Evolutionary conservation across 1,140 invertebrate species (phyloP), one percentile per base, ranked within the genome.

Genomic region (Calliphora vicina): DNA sequence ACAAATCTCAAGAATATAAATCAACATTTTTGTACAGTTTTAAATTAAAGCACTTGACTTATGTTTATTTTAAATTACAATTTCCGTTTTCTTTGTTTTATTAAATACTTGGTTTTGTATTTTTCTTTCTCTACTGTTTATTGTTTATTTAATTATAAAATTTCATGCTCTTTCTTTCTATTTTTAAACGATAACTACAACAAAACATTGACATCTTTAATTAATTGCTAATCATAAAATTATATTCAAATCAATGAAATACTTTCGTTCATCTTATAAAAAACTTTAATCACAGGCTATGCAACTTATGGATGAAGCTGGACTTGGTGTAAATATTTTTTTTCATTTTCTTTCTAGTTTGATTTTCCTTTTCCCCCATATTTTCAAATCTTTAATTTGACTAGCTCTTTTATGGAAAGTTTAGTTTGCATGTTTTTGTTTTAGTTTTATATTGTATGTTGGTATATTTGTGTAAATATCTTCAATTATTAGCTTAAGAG

Each of bases 231-330:
- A 20, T 20, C 23, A 81, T n/a, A 50, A 57, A 50, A 81, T 57
- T 27, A 27, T 29, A 35, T 35, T 35, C 35, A 35, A 35, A 35
- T 35, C 35, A 35, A 35, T 35, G 35, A 35, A 35, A 35, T 35
- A 35, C 35, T 35, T 20, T 29, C 45, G 43, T 29, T 71, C 27
- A 72, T 82, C 42, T 72, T 15, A 20, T 29, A 82, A 82, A 5
- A 67, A 72, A 43, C 20, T 26, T 15, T 73, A 85, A 86, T 84
- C 87, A 90, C 91, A 96, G 95, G 96, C 96, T 91, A 96, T 97
- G 95, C 95, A 96, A 94, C 94, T 96, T 87, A 96, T 96, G 96
- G 95, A 96, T 92, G 94, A 95, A 93, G 94, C 94, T 92, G 95
- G 95, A 93, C 93, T 94, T 92, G 94, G 94, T 94, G 95, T 96